A percentile compares a stretch with the other conserved stretches of the same genome.
Evolutionary conservation across 1,140 invertebrate species (phyloP).

Genomic region (Eupristina koningsbergeri): DNA sequence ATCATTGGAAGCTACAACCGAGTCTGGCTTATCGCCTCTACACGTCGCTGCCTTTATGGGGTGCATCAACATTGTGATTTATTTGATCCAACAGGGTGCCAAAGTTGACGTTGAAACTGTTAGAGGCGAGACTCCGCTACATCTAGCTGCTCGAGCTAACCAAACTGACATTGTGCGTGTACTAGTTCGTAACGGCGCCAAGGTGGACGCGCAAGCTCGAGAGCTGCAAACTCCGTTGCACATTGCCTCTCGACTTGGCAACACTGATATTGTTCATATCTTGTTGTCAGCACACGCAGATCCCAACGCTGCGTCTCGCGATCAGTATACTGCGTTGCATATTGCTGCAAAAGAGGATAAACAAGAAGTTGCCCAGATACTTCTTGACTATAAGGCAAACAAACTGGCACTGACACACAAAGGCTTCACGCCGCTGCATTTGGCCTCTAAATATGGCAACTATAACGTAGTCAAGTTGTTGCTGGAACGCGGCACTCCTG

Average conservation of each 20-base stretch:
- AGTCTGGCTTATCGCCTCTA: conserved; percentile 95
- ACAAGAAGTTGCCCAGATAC: no score
- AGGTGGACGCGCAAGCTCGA: conserved; percentile 94
- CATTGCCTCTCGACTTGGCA: conserved; percentile 93
- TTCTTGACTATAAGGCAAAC: no score
- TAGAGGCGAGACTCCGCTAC: conserved; percentile 96
- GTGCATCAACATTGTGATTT: conserved; percentile 99
- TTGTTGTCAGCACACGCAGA: conserved; percentile 92
- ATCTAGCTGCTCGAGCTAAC: conserved; percentile 96
- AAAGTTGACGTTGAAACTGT: conserved; percentile 96
- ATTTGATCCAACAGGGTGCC: conserved; percentile 95
- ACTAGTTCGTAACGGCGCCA: conserved; percentile 94
- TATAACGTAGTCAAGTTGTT: no score
- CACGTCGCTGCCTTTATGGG: conserved; percentile 99
- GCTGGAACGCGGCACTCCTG: no score
- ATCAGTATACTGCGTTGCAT: conserved; percentile 98
- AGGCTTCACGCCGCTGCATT: no score
- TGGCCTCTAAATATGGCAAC: no score
- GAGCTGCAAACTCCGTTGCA: conserved; percentile 97
- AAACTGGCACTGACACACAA: no score
- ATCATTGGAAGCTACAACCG: conserved; percentile 88
- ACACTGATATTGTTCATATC: conserved; percentile 96
- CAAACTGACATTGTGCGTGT: conserved; percentile 98
- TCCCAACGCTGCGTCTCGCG: conserved; percentile 93
- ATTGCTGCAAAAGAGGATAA: conserved; percentile 98